Percentiles rank a stretch among this genome's conserved stretches.
Conservation (phyloP, 30 jellyfish, hydroid and myxozoan genomes). For the Aurelia sp. region DNA sequence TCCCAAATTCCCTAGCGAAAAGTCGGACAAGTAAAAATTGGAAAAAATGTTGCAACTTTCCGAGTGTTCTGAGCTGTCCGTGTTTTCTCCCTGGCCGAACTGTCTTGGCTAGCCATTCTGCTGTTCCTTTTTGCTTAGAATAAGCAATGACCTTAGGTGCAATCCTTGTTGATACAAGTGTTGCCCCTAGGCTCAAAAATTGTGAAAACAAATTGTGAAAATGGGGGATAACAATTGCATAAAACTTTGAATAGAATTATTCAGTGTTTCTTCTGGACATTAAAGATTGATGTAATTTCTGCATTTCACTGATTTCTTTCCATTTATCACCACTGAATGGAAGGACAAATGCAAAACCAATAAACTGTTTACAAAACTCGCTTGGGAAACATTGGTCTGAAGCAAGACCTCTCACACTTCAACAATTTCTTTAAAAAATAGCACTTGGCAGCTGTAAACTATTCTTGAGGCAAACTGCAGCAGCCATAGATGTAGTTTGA, state of each 20-base stretch:
- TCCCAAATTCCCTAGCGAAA: too few species aligned
- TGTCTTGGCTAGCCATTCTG: neutral
- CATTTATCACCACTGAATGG: neutral
- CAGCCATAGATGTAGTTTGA: too few species aligned
- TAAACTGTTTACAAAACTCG: neutral
- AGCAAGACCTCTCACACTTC: neutral
- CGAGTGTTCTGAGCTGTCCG: too few species aligned
- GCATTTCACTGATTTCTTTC: neutral
- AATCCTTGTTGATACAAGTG: constrained; percentile 5
- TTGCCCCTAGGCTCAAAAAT: neutral
- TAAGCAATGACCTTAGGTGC: neutral
- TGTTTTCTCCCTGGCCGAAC: too few species aligned
- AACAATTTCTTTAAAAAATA: neutral
- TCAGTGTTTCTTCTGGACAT: neutral
- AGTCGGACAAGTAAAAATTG: too few species aligned
- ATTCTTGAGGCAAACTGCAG: too few species aligned
- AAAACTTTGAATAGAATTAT: too few species aligned
- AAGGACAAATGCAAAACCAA: neutral
- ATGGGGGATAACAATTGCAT: constrained; percentile 4
- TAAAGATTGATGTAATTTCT: neutral
- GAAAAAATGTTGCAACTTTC: too few species aligned
- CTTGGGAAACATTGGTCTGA: neutral
- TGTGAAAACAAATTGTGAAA: neutral
- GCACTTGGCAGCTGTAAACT: neutral
- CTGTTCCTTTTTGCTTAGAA: neutral